A percentile compares a stretch with the other conserved stretches of the same genome.
phyloP scores from a whole-genome alignment of 2,888 invertebrate species.

The Agriopis aurantiaria region DNA sequence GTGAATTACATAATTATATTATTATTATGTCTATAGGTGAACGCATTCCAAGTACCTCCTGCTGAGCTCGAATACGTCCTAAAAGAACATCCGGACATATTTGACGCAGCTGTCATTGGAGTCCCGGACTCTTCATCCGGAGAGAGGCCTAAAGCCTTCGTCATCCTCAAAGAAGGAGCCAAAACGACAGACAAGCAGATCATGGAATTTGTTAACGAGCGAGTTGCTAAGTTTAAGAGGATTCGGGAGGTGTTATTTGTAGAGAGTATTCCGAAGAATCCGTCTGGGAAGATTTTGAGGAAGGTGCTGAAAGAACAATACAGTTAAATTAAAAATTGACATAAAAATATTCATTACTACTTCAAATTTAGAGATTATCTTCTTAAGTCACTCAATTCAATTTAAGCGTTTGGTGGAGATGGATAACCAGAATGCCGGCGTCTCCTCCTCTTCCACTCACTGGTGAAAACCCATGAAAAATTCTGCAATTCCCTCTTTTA shows the following conservation, averaged over 20 bases:
- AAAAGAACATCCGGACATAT: conserved; percentile 90
- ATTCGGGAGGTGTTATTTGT: conserved; percentile 89
- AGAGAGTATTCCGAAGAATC: conserved; percentile 90
- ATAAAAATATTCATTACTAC: background rate
- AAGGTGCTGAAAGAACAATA: conserved; percentile 79
- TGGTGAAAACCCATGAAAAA: too few relatives aligned
- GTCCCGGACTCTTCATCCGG: conserved; percentile 89
- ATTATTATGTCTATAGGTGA: conserved; percentile 75
- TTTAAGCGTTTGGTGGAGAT: too few relatives aligned
- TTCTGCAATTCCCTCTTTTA: too few relatives aligned
- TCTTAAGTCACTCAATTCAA: too few relatives aligned
- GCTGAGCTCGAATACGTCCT: conserved; percentile 94
- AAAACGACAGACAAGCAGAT: conserved; percentile 85
- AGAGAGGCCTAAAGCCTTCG: conserved; percentile 91
- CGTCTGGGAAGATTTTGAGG: conserved; percentile 92
- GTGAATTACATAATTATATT: too few relatives aligned
- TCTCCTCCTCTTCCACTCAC: too few relatives aligned
- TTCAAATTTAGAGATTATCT: background rate
- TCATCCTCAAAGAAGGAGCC: conserved; percentile 84
- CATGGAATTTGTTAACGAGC: conserved; percentile 86
- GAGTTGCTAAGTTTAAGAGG: conserved; percentile 92
- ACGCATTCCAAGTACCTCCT: conserved; percentile 93
- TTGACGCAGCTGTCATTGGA: conserved; percentile 94
- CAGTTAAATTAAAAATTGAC: conserved; percentile 32
- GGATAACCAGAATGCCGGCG: too few relatives aligned